These are phyloP conservation scores for Chymomyza costata DNA, from an alignment of 1,140 invertebrate species.

Conservation along the genomic window DNA sequence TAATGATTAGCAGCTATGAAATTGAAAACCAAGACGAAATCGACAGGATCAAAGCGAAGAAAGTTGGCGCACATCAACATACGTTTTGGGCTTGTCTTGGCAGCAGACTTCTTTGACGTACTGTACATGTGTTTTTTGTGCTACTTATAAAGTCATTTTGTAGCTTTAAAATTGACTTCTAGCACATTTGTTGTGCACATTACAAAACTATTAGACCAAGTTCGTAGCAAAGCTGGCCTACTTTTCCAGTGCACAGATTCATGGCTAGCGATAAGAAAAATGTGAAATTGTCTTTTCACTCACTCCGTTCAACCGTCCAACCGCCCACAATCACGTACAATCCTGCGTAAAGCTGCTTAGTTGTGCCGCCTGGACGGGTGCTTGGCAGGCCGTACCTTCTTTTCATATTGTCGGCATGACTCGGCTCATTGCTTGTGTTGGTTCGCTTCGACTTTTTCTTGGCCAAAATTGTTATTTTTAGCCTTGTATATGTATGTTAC, in stretches of 20 bases:
- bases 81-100: constrained; percentile 19
- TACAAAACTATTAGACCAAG: background rate
- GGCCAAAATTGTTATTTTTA: constrained; percentile 36
- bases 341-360: constrained; percentile 47
- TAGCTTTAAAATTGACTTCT: constrained; percentile 41
- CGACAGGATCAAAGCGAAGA: too few relatives aligned
- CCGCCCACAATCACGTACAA: background rate
- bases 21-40: constrained; percentile 32
- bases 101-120: background rate
- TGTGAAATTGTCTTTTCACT: constrained; percentile 18
- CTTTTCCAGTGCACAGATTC: constrained; percentile 55
- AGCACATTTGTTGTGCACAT: constrained; percentile 1
- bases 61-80: too few relatives aligned
- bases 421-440: constrained; percentile 56
- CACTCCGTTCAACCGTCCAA: constrained; percentile 7
- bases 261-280: constrained; percentile 48
- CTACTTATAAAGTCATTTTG: constrained; percentile 65
- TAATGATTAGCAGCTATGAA: constrained; percentile 53
- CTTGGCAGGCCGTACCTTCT: background rate
- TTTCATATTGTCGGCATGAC: background rate
- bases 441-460: constrained; percentile 11
- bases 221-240: constrained; percentile 22
- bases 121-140: constrained; percentile 1
- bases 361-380: background rate
- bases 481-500: constrained; percentile 35